Conservation (phyloP, 2,888 invertebrate species). For the Omphaloscelis lunosa region DNA sequence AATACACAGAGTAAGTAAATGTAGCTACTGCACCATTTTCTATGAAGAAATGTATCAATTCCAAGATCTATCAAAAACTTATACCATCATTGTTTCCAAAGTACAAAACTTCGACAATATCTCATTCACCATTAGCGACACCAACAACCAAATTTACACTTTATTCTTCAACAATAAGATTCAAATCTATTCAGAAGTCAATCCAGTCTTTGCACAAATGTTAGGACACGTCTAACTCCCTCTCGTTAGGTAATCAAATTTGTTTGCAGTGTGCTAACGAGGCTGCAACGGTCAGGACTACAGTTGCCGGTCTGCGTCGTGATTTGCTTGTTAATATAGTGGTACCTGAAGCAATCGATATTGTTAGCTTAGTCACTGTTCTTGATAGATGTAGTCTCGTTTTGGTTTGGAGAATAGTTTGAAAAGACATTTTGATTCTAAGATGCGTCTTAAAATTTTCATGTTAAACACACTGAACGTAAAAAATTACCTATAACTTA, state of each 20-base stretch:
- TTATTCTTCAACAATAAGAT: conserved; percentile 49
- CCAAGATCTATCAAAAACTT: conserved; percentile 42
- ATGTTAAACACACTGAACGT: not conserved
- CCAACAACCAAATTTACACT: conserved; percentile 36
- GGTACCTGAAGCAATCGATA: conserved; percentile 65
- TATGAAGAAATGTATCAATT: conserved; percentile 19
- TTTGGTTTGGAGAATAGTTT: not conserved
- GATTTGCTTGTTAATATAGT: conserved; percentile 78
- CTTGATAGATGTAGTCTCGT: conserved; percentile 15
- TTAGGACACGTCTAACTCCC: conserved; percentile 71
- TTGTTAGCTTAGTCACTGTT: conserved; percentile 58
- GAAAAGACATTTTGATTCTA: not conserved
- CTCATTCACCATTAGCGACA: conserved; percentile 53
- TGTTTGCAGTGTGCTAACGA: conserved; percentile 87
- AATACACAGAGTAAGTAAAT: too few relatives aligned
- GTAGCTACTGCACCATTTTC: not conserved
- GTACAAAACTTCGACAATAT: conserved; percentile 55
- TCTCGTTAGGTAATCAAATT: conserved; percentile 89
- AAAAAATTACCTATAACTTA: not conserved
- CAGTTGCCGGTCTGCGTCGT: conserved; percentile 72
- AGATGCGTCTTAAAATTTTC: not conserved
- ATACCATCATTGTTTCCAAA: conserved; percentile 45
- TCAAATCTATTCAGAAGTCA: conserved; percentile 49
- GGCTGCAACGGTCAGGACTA: conserved; percentile 75
- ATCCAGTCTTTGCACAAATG: conserved; percentile 64